Conservation (phyloP, 2,888 invertebrate genomes). For the Sminthurides aquaticus region DNA sequence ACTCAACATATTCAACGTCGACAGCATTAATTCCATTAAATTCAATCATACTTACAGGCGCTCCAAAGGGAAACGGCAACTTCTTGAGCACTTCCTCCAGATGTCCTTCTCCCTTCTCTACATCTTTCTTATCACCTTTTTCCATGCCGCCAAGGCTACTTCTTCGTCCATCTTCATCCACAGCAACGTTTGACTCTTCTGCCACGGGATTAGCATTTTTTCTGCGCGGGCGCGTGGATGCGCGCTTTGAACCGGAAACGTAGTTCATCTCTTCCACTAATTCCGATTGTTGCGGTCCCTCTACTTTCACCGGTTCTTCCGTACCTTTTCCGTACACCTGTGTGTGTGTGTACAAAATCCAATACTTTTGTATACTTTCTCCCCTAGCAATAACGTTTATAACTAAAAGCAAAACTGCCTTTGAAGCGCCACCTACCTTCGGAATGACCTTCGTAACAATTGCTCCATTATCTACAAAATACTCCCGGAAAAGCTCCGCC, state of each 20-base stretch:
- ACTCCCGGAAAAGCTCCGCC: conserved; percentile 28
- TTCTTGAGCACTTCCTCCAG: conserved; percentile 35
- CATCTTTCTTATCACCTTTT: conserved; percentile 14
- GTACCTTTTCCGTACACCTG: conserved; percentile 12
- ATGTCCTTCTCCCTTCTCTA: conserved; percentile 25
- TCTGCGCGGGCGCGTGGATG: conserved; percentile 35
- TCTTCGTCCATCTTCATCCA: conserved; percentile 33
- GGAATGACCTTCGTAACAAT: conserved; percentile 39
- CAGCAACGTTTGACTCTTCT: conserved; percentile 31
- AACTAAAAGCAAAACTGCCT: too few relatives aligned
- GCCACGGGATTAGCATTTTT: conserved; percentile 29
- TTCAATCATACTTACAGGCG: conserved; percentile 24
- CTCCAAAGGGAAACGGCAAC: conserved; percentile 37
- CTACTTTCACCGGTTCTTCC: conserved; percentile 10
- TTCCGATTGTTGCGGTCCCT: conserved; percentile 10
- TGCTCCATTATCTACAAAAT: conserved; percentile 30
- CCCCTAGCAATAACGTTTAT: background rate
- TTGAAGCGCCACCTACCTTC: conserved; percentile 32
- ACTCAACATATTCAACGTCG: background rate
- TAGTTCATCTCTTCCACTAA: conserved; percentile 33
- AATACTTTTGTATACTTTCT: background rate
- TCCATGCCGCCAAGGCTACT: conserved; percentile 16
- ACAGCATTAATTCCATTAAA: background rate
- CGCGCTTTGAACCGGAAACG: conserved; percentile 32
- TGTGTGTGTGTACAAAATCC: background rate